These are phyloP conservation scores for Arctocebus calabarensis DNA, from an alignment of 2,797 vertebrate species.

Conservation along the genomic window DNA sequence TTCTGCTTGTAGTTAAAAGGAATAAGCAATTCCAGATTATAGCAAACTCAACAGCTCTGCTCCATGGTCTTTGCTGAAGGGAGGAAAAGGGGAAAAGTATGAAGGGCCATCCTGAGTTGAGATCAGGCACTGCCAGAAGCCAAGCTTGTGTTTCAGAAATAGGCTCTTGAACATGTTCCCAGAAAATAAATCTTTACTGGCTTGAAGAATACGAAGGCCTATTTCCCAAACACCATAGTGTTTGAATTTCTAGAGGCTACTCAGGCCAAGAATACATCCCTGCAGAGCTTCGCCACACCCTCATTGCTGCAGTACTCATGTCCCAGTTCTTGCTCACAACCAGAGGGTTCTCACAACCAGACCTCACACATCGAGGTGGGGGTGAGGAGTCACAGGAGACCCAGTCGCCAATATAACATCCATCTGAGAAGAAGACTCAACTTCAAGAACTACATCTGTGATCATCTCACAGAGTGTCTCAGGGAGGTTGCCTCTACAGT, in stretches of 20 bases:
- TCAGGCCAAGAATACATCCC: slow-evolving; percentile 92
- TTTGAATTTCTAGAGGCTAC: slow-evolving; percentile 91
- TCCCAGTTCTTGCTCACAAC: too few species aligned
- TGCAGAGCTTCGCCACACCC: too few species aligned
- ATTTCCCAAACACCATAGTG: slow-evolving; percentile 92
- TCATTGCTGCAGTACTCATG: too few species aligned
- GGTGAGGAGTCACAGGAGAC: too few species aligned
- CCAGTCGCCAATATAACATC: too few species aligned
- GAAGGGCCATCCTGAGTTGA: slow-evolving; percentile 32
- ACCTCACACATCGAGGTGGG: too few species aligned
- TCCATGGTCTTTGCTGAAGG: slow-evolving; percentile 50
- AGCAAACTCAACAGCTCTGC: slow-evolving; percentile 59
- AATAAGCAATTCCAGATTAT: slow-evolving; percentile 68
- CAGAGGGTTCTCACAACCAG: too few species aligned
- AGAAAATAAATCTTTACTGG: slow-evolving; percentile 71
- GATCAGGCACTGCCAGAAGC: slow-evolving; percentile 74
- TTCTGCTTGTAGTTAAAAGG: slow-evolving; percentile 65
- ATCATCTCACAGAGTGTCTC: slow-evolving; percentile 85
- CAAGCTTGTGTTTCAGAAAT: slow-evolving; percentile 64
- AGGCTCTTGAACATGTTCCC: slow-evolving; percentile 58
- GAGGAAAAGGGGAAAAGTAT: neutral
- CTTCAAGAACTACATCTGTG: slow-evolving; percentile 86
- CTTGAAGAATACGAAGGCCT: slow-evolving; percentile 77
- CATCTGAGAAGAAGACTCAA: slow-evolving; percentile 53
- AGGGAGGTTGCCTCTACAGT: slow-evolving; percentile 83